These are phyloP conservation scores for Oxyruncus cristatus DNA, from an alignment of 2,113 vertebrate species.

Conservation along the genomic window DNA sequence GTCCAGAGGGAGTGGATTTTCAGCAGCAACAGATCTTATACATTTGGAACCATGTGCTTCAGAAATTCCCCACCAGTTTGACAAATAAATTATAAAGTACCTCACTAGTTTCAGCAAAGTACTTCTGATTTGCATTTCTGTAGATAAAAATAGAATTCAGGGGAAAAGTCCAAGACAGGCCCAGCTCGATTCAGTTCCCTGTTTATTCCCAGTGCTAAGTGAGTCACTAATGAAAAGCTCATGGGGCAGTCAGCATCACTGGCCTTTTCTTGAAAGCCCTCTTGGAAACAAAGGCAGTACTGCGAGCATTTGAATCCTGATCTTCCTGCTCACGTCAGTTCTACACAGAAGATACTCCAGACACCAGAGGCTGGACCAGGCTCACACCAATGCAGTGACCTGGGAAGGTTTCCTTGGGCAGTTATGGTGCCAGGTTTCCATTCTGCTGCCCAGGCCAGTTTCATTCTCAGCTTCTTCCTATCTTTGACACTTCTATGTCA, in stretches of 20 bases:
- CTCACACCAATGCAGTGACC: background rate
- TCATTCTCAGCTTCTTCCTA: background rate
- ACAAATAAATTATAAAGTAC: constrained; percentile 47
- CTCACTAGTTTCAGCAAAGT: background rate
- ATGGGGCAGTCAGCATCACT: background rate
- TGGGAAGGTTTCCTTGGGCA: background rate
- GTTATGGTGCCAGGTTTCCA: background rate
- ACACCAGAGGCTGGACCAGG: background rate
- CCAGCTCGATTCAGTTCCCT: background rate
- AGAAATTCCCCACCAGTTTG: background rate
- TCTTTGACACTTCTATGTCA: background rate
- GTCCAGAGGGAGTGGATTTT: background rate
- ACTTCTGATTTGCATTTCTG: constrained; percentile 8
- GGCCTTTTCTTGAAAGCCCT: background rate
- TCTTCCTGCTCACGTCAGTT: background rate
- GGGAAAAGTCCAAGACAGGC: constrained; percentile 9
- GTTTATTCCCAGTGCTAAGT: constrained; percentile 8
- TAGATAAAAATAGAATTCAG: constrained; percentile 28
- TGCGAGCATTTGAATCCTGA: background rate
- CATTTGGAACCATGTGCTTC: background rate
- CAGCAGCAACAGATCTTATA: background rate
- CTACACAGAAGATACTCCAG: background rate
- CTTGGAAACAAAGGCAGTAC: background rate
- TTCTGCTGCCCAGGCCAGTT: background rate
- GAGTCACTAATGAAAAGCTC: constrained; percentile 27